Evolutionary conservation across 2,113 vertebrate genomes (phyloP).

Genomic region (Lynx canadensis): DNA sequence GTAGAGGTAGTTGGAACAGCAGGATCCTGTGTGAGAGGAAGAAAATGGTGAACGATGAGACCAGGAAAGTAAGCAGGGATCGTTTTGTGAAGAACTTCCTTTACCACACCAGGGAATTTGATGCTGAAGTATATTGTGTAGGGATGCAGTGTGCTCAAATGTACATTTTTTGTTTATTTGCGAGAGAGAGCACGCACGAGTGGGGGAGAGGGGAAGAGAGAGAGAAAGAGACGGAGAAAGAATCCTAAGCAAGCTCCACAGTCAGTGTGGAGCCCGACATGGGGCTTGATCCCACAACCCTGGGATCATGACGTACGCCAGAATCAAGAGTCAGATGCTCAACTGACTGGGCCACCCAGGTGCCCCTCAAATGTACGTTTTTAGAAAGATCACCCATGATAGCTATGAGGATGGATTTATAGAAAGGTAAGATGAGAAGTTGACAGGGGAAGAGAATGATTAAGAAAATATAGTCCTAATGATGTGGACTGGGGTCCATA

Average conservation of each 20-base stretch:
- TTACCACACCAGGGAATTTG: background rate
- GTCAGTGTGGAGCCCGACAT: no score
- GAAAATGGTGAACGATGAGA: background rate
- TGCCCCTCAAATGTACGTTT: background rate
- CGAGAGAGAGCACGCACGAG: no score
- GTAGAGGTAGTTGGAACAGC: background rate
- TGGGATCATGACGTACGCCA: no score
- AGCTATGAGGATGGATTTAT: background rate
- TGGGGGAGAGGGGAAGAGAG: no score
- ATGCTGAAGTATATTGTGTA: background rate
- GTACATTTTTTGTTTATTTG: background rate
- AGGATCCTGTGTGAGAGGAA: background rate
- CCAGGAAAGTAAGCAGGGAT: background rate
- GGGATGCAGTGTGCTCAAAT: background rate
- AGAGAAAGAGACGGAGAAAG: no score
- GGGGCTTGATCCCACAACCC: no score
- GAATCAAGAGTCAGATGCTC: no score
- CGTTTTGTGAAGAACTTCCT: background rate
- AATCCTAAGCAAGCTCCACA: no score
- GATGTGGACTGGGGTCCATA: background rate
- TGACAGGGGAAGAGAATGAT: background rate
- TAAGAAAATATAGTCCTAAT: background rate
- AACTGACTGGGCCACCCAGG: no score
- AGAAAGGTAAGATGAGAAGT: background rate
- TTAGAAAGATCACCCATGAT: background rate